phyloP scores from a whole-genome alignment of 1,140 invertebrate genomes.

The Drosophila willistoni region DNA sequence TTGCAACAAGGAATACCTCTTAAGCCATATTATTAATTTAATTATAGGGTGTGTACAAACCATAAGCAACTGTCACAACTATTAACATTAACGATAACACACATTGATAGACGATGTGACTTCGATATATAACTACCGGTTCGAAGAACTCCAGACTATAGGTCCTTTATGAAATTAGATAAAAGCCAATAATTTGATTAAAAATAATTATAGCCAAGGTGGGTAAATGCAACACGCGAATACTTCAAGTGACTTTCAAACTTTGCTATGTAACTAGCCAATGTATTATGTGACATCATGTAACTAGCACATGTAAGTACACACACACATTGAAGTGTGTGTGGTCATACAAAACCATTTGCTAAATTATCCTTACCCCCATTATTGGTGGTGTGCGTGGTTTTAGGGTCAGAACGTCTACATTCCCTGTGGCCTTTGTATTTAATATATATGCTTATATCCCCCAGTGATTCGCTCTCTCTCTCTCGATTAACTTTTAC shows the following conservation, averaged over 20 bases:
- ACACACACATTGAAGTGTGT: not conserved
- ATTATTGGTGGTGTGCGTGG: not conserved
- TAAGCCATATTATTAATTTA: too few relatives aligned
- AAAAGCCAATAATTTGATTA: conserved; percentile 57
- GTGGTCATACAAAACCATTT: conserved; percentile 12
- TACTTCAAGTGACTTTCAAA: not conserved
- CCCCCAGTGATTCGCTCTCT: not conserved
- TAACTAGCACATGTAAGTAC: not conserved
- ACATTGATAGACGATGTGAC: too few relatives aligned
- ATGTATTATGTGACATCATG: conserved; percentile 2
- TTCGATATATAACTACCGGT: too few relatives aligned
- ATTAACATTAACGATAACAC: too few relatives aligned
- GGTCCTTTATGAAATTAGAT: conserved; percentile 65
- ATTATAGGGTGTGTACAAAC: too few relatives aligned
- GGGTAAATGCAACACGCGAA: conserved; percentile 25
- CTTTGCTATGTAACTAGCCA: not conserved
- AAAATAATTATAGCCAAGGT: conserved; percentile 30
- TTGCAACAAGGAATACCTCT: too few relatives aligned
- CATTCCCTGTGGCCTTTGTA: not conserved
- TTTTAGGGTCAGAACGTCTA: not conserved
- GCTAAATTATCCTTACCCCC: conserved; percentile 19
- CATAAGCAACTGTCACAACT: too few relatives aligned
- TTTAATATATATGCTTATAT: not conserved
- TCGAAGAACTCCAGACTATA: not conserved
- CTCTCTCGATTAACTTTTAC: not conserved